Conservation (phyloP, 2,888 invertebrate species). For the Drosophila helvetica region DNA sequence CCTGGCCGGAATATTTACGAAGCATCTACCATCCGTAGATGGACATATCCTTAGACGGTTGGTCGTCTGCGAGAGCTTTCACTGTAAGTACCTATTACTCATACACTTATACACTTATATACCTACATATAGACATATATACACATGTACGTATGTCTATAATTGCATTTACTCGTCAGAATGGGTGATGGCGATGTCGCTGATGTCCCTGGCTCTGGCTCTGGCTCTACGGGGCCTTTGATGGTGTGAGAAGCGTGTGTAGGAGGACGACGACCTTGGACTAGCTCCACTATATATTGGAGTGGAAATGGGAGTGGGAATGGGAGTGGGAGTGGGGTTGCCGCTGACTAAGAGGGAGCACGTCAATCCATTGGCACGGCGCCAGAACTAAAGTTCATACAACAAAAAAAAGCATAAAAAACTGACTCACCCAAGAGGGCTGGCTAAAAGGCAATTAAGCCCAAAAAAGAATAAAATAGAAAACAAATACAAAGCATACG, state of each 20-base stretch:
- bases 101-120: neutral
- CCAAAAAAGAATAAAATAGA: neutral
- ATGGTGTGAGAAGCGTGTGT: slow-evolving; percentile 29
- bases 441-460: neutral
- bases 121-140: neutral
- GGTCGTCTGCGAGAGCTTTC: neutral
- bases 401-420: neutral
- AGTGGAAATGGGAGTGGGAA: neutral
- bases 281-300: slow-evolving; percentile 10
- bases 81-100: neutral
- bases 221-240: too few species aligned
- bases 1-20: too few species aligned
- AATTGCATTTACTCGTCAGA: neutral
- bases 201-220: neutral
- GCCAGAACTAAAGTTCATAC: slow-evolving; percentile 39
- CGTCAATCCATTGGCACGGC: slow-evolving; percentile 16
- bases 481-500: neutral
- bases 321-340: neutral
- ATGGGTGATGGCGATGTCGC: slow-evolving; percentile 19
- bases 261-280: slow-evolving; percentile 74
- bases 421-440: slow-evolving; percentile 30
- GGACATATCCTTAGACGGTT: neutral
- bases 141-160: neutral
- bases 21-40: too few species aligned
- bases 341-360: neutral